phyloP scores from a whole-genome alignment of 2,797 vertebrate species.

The Pteropus rufus region DNA sequence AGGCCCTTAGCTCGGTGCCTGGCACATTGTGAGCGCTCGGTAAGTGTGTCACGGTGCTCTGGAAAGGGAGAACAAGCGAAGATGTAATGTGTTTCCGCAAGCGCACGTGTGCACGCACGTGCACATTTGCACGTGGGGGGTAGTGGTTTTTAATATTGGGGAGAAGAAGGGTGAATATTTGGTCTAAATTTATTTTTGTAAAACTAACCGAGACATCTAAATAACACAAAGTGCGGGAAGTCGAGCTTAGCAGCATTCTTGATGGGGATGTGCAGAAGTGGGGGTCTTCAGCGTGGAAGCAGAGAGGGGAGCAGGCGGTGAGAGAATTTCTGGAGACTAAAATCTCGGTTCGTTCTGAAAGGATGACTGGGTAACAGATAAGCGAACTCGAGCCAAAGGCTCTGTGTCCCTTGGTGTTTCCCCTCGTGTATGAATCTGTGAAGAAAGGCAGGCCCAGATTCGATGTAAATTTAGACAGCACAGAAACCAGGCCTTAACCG shows the following conservation, averaged over 20 bases:
- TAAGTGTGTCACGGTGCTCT: background rate
- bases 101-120: accelerated
- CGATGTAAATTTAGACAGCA: background rate
- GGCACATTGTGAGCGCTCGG: background rate
- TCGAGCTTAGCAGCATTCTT: background rate
- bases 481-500: background rate
- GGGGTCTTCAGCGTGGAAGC: background rate
- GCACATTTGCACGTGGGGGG: too few species aligned
- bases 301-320: background rate
- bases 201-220: background rate
- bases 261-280: background rate
- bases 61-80: background rate
- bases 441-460: background rate
- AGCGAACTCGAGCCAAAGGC: background rate
- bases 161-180: background rate
- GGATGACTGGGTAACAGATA: background rate
- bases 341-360: background rate
- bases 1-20: background rate
- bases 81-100: background rate
- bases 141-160: background rate
- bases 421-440: background rate
- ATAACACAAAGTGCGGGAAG: background rate
- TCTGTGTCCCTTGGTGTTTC: background rate
- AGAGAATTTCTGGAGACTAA: background rate
- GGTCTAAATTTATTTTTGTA: background rate